Conservation (phyloP, 2,797 vertebrate species). For the Microtus californicus region DNA sequence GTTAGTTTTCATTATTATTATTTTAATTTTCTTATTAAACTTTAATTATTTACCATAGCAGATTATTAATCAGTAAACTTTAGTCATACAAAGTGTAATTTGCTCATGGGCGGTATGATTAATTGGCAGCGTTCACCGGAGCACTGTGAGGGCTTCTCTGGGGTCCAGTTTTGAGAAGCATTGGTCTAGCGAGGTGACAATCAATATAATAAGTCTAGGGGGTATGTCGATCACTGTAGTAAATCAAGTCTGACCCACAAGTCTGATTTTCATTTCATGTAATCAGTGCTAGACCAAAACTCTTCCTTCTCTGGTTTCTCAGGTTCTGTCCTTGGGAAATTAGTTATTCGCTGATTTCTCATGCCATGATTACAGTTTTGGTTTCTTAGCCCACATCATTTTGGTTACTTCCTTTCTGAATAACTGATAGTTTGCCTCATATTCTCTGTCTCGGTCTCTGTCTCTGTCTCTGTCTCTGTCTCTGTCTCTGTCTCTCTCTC, state of each 20-base stretch:
- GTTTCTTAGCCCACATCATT: neutral
- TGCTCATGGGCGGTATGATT: neutral
- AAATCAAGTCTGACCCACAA: neutral
- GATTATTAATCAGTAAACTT: neutral
- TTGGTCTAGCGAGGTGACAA: neutral
- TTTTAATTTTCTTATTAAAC: neutral
- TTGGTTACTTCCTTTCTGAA: neutral
- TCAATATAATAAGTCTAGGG: neutral
- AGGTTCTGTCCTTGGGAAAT: neutral
- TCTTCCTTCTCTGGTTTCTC: neutral
- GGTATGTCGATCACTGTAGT: neutral
- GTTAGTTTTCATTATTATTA: neutral
- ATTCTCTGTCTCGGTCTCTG: neutral
- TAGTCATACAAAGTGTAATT: neutral
- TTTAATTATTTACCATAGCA: neutral
- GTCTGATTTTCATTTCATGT: neutral
- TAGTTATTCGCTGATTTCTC: neutral
- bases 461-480: neutral
- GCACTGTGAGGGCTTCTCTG: neutral
- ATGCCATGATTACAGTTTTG: neutral
- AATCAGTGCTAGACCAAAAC: neutral
- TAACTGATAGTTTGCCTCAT: neutral
- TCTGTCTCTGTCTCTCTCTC: neutral
- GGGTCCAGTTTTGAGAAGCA: neutral
- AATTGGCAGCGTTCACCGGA: neutral